Percentiles rank a stretch among this genome's conserved stretches.
Conservation (phyloP, 2,797 vertebrate genomes). For the Tinamus major region DNA sequence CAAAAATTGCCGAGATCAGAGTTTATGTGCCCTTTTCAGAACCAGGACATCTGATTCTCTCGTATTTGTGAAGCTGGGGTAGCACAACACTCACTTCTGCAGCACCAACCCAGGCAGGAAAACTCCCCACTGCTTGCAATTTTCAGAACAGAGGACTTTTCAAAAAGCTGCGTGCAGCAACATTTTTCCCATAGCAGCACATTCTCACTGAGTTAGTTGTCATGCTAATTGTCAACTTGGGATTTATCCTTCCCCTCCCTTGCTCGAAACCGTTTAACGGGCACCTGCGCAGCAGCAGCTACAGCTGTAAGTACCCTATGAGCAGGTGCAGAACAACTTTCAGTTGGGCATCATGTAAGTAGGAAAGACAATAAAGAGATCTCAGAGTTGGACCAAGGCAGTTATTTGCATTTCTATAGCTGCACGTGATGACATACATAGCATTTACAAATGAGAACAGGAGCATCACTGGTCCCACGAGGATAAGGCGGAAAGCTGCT, state of each 20-base stretch:
- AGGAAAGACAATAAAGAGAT: background rate
- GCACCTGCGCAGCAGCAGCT: background rate
- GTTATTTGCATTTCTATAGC: background rate
- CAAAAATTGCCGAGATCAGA: background rate
- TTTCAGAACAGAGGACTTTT: conserved; percentile 47
- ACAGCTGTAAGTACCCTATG: rapidly evolving
- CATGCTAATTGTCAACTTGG: background rate
- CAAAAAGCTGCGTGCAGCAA: conserved; percentile 48
- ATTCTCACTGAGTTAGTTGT: background rate
- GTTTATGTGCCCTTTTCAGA: background rate
- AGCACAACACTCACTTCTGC: conserved; percentile 16
- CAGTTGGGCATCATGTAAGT: background rate
- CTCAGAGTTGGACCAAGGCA: background rate
- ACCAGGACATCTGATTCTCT: background rate
- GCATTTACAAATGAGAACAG: background rate
- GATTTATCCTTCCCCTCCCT: background rate
- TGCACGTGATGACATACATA: background rate
- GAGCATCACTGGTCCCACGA: background rate
- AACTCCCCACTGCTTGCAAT: background rate
- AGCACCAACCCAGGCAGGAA: background rate
- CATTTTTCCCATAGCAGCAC: conserved; percentile 58
- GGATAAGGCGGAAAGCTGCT: background rate
- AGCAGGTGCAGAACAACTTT: background rate
- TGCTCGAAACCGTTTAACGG: background rate
- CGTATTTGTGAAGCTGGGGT: background rate